Conservation (phyloP, 2,888 invertebrate species). For the Holacanthella duospinosa region DNA sequence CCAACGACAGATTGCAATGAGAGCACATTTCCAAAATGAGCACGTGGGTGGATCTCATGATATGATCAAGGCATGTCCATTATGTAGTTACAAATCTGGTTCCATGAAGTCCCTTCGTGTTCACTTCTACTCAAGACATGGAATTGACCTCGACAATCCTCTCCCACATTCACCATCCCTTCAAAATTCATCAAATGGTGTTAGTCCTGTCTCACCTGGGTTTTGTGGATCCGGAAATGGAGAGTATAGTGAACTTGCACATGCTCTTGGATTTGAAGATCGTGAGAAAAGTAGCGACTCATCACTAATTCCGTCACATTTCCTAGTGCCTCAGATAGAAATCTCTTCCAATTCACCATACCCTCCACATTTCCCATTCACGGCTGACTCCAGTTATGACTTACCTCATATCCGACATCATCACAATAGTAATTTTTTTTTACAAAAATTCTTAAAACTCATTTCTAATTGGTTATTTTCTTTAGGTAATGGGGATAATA, state of each 20-base stretch:
- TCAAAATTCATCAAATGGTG: constrained; percentile 25
- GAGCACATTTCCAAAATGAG: constrained; percentile 77
- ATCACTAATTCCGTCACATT: constrained; percentile 58
- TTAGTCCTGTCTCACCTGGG: constrained; percentile 21
- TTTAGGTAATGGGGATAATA: constrained; percentile 45
- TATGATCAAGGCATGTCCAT: constrained; percentile 77
- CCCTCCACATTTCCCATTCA: constrained; percentile 34
- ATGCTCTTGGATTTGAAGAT: constrained; percentile 38
- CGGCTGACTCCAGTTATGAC: constrained; percentile 34
- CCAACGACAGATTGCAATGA: constrained; percentile 84
- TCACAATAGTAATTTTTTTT: not conserved
- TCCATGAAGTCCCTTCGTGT: constrained; percentile 82
- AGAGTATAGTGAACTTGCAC: constrained; percentile 36
- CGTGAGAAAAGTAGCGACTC: constrained; percentile 35
- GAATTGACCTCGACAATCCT: constrained; percentile 80
- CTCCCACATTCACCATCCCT: constrained; percentile 48
- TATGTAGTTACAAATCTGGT: constrained; percentile 77
- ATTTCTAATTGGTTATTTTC: not conserved
- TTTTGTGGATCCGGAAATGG: constrained; percentile 24
- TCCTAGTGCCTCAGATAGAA: constrained; percentile 80
- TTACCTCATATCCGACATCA: constrained; percentile 30
- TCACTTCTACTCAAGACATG: constrained; percentile 82
- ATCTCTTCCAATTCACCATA: constrained; percentile 50
- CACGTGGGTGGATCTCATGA: constrained; percentile 76
- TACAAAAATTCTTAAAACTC: too few relatives aligned